Conservation (phyloP, 2,113 vertebrate genomes). For the Atractosteus spatula region DNA sequence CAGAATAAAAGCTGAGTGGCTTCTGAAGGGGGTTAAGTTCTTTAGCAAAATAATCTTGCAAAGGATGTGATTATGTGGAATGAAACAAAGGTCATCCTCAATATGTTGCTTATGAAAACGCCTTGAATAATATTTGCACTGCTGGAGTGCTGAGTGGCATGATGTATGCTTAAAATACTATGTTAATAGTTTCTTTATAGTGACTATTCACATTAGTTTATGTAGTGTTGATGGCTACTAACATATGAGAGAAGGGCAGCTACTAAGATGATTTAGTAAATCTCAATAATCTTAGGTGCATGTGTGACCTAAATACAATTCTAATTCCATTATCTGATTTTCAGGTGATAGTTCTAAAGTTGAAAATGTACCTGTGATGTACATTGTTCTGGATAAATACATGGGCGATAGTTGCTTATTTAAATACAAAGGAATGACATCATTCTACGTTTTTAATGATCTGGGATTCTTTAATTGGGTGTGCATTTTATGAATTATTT, state of each 20-base stretch:
- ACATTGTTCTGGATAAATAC: neutral
- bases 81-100: no score
- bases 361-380: neutral
- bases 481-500: no score
- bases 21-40: no score
- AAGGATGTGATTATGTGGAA: no score
- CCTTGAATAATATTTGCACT: neutral
- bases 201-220: neutral
- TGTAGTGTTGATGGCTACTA: conserved; percentile 25
- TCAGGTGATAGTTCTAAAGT: conserved; percentile 8
- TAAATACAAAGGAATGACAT: no score
- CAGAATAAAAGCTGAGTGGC: no score
- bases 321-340: conserved; percentile 26
- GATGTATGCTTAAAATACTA: neutral
- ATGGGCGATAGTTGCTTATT: no score
- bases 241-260: conserved; percentile 29
- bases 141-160: neutral
- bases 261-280: conserved; percentile 41
- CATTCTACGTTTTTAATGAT: no score
- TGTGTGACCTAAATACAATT: conserved; percentile 35
- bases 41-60: no score
- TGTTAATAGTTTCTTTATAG: no score
- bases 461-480: no score
- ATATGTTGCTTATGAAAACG: neutral
- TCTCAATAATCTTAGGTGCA: conserved; percentile 39